A percentile compares a stretch with the other conserved stretches of the same genome.
These are phyloP conservation scores for Phortica okadai DNA, from an alignment of 2,888 invertebrate genomes.

Conservation along the genomic window DNA sequence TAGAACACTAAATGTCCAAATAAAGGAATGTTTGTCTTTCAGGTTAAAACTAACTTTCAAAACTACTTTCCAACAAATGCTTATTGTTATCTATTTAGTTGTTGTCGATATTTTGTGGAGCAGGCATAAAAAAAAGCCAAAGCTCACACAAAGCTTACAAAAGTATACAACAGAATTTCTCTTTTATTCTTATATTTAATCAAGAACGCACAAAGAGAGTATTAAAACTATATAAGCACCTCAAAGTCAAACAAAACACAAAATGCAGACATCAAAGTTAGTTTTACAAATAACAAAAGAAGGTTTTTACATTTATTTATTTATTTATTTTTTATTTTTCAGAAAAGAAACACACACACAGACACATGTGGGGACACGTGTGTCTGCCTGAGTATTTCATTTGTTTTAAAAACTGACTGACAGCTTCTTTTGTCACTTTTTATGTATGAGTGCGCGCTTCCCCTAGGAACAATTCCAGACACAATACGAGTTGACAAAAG, in stretches of 20 bases:
- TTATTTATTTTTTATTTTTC: background rate
- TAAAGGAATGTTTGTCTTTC: too few relatives aligned
- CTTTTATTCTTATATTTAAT: background rate
- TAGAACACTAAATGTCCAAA: too few relatives aligned
- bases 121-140: too few relatives aligned
- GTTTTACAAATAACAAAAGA: background rate
- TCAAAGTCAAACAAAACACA: background rate
- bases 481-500: background rate
- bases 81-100: too few relatives aligned
- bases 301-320: background rate
- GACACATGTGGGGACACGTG: background rate
- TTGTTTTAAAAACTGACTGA: constrained; percentile 24
- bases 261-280: constrained; percentile 5
- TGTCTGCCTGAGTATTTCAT: constrained; percentile 18
- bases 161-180: too few relatives aligned
- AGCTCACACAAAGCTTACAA: too few relatives aligned
- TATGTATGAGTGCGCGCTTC: background rate
- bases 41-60: too few relatives aligned
- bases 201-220: background rate
- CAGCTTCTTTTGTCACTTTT: constrained; percentile 32
- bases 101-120: too few relatives aligned
- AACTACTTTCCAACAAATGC: too few relatives aligned
- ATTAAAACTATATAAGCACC: constrained; percentile 1
- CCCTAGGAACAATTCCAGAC: constrained; percentile 1
- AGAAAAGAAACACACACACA: background rate